Evolutionary conservation across 2,888 invertebrate species (phyloP).

Genomic region (Stenurella melanura): DNA sequence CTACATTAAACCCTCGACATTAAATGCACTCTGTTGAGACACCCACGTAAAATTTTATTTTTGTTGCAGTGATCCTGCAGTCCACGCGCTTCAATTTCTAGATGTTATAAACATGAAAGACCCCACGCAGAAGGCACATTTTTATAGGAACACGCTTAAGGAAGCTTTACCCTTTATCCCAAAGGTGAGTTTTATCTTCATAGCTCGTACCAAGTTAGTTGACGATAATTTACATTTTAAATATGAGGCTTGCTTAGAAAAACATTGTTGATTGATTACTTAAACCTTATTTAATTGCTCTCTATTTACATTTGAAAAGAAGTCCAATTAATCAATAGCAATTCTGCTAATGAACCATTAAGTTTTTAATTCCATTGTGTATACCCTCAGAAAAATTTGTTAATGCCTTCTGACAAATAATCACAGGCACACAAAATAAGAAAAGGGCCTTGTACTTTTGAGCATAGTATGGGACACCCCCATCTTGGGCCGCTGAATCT

Average conservation of each 20-base stretch:
- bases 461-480: too few species aligned
- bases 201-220: neutral
- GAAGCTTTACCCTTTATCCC: slow-evolving; percentile 92
- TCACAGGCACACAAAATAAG: too few species aligned
- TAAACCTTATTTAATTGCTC: slow-evolving; percentile 12
- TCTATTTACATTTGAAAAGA: slow-evolving; percentile 11
- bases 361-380: neutral
- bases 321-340: slow-evolving; percentile 5
- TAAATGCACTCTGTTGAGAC: neutral
- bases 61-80: slow-evolving; percentile 86
- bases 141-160: slow-evolving; percentile 90
- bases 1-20: neutral
- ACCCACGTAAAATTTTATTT: slow-evolving; percentile 34
- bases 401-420: neutral
- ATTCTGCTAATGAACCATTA: neutral
- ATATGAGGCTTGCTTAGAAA: neutral
- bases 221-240: slow-evolving; percentile 30
- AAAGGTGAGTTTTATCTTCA: slow-evolving; percentile 79
- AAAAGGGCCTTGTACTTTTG: too few species aligned
- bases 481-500: too few species aligned
- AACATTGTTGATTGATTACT: slow-evolving; percentile 17
- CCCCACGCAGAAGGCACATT: slow-evolving; percentile 89
- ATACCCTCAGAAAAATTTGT: neutral
- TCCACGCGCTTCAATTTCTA: slow-evolving; percentile 93
- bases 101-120: slow-evolving; percentile 96